phyloP scores from a whole-genome alignment of 2,797 vertebrate genomes.

The Artibeus lituratus region DNA sequence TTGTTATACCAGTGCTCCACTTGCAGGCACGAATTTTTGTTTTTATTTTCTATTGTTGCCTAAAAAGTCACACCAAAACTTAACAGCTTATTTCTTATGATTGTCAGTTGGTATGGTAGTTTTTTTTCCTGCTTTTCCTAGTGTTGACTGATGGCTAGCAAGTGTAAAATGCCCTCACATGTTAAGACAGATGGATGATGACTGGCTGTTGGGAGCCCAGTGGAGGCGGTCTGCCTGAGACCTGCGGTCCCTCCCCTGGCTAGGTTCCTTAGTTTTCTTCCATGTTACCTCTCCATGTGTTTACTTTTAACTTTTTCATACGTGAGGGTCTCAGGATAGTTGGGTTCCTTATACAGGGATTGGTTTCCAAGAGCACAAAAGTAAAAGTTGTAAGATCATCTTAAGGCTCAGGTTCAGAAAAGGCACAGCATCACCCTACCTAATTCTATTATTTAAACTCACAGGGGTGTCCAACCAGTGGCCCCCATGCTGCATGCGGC shows the following conservation, averaged over 20 bases:
- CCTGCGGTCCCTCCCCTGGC: background rate
- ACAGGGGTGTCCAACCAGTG: no score
- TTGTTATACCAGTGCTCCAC: background rate
- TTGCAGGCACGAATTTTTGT: background rate
- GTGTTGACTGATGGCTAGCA: background rate
- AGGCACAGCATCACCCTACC: background rate
- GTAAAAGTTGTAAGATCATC: background rate
- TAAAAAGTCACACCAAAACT: background rate
- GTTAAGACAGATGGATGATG: background rate
- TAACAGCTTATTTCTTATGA: background rate
- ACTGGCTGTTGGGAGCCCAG: background rate
- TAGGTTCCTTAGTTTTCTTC: background rate
- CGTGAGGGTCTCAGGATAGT: background rate
- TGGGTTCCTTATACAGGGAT: background rate
- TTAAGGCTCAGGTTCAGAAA: background rate
- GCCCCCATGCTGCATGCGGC: no score
- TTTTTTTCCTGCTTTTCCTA: background rate
- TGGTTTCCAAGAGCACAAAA: background rate
- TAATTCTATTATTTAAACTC: background rate
- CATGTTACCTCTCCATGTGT: background rate
- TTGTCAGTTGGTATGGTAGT: background rate
- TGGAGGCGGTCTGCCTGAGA: background rate
- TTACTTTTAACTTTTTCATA: background rate
- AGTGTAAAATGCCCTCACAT: background rate
- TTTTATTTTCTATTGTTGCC: background rate